Percentiles rank a stretch among this genome's conserved stretches.
Evolutionary conservation across 1,140 invertebrate species (phyloP).

Genomic region (Andrena cerasifolii): DNA sequence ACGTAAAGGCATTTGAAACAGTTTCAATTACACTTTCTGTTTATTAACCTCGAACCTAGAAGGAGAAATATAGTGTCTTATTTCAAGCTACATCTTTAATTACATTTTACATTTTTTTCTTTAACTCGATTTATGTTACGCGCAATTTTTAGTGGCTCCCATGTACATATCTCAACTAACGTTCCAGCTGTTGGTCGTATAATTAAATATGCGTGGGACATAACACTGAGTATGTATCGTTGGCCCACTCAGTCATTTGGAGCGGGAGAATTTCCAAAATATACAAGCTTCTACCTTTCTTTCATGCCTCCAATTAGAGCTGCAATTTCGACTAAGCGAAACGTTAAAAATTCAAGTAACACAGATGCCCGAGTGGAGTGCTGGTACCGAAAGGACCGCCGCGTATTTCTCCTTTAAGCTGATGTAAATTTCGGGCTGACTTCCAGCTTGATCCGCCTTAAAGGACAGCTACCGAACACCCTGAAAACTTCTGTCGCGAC

Average conservation of each 20-base stretch:
- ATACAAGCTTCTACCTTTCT: not conserved
- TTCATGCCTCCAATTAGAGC: not conserved
- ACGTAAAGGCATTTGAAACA: no score
- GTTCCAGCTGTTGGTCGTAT: no score
- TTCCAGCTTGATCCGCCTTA: conserved; percentile 1
- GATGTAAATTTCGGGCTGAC: not conserved
- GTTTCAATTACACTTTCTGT: no score
- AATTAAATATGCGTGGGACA: no score
- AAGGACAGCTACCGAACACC: not conserved
- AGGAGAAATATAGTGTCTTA: no score
- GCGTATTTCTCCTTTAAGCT: not conserved
- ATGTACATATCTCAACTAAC: no score
- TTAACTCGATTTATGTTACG: no score
- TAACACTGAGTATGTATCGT: no score
- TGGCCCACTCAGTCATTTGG: not conserved
- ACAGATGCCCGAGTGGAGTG: not conserved
- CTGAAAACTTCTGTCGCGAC: not conserved
- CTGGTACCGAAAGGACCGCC: not conserved
- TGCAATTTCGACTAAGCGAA: not conserved
- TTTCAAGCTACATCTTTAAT: no score
- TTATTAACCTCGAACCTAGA: no score
- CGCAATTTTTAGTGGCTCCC: no score
- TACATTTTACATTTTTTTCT: no score
- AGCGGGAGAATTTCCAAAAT: conserved; percentile 1
- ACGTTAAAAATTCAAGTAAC: not conserved